Percentiles rank a stretch among this genome's conserved stretches.
phyloP scores from a whole-genome alignment of 1,140 invertebrate species.

The Dermatophagoides farinae region DNA sequence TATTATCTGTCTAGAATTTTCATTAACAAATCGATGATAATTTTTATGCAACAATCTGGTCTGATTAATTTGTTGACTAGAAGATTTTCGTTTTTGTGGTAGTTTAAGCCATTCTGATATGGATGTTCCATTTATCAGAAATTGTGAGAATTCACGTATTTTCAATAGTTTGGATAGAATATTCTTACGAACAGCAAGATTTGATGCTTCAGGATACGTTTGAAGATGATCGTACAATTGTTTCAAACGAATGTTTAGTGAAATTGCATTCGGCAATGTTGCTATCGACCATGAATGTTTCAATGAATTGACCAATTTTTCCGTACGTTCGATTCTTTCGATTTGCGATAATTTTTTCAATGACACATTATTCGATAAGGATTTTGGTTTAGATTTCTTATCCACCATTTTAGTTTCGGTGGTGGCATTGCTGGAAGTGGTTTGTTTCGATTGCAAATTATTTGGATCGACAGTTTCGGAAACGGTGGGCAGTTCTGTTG shows the following conservation, averaged over 20 bases:
- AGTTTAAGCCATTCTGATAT: slow-evolving; percentile 32
- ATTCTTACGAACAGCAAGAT: slow-evolving; percentile 43
- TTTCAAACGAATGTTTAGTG: slow-evolving; percentile 21
- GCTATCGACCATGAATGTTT: background rate
- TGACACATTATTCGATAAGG: background rate
- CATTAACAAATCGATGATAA: slow-evolving; percentile 18
- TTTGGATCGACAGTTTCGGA: background rate
- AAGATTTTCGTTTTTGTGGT: slow-evolving; percentile 28
- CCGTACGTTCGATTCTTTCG: background rate
- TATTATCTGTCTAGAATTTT: slow-evolving; percentile 36
- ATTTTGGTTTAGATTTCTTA: background rate
- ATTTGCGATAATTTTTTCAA: background rate
- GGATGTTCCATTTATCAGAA: slow-evolving; percentile 34
- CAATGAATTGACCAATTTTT: background rate
- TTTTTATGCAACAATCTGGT: slow-evolving; percentile 21
- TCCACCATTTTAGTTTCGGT: background rate
- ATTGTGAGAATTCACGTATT: slow-evolving; percentile 7
- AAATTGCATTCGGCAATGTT: background rate
- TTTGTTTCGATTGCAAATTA: background rate
- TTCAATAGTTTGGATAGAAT: slow-evolving; percentile 1
- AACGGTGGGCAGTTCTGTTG: background rate
- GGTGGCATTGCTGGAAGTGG: background rate
- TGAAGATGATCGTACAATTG: slow-evolving; percentile 45
- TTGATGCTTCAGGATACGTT: slow-evolving; percentile 45
- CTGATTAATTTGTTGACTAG: slow-evolving; percentile 28